Percentiles rank a stretch among this genome's conserved stretches.
Conservation (phyloP, 2,113 vertebrate species). For the Ancistrus triradiatus region DNA sequence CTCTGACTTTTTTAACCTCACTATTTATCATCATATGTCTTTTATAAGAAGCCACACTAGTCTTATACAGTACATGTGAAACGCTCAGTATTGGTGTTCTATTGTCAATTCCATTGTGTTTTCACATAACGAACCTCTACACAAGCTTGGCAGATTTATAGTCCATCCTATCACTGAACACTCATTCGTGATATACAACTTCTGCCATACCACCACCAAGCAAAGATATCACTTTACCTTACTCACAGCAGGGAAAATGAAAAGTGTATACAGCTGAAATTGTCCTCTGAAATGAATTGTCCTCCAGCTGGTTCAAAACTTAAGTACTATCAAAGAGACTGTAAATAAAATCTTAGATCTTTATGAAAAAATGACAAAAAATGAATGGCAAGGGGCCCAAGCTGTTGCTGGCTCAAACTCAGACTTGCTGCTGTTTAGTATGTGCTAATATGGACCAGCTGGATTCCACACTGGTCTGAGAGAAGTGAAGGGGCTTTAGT, state of each 20-base stretch:
- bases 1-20: no score
- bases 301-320: background rate
- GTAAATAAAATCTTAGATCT: no score
- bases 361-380: background rate
- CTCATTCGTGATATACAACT: slow-evolving; percentile 28
- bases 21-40: no score
- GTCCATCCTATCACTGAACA: background rate
- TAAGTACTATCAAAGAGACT: no score
- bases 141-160: slow-evolving; percentile 31
- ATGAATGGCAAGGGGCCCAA: slow-evolving; percentile 13
- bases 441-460: slow-evolving; percentile 72
- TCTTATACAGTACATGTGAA: no score
- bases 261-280: background rate
- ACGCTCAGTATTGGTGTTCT: no score
- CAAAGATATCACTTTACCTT: slow-evolving; percentile 43
- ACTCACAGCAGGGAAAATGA: slow-evolving; percentile 26
- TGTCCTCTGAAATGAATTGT: background rate
- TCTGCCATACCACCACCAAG: slow-evolving; percentile 7
- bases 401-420: slow-evolving; percentile 40
- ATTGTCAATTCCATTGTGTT: no score
- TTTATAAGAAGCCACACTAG: no score
- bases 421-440: slow-evolving; percentile 51
- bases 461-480: slow-evolving; percentile 54
- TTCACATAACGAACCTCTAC: background rate
- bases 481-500: slow-evolving; percentile 52